Conservation (phyloP, 1,140 invertebrate species). For the Orussus abietinus region DNA sequence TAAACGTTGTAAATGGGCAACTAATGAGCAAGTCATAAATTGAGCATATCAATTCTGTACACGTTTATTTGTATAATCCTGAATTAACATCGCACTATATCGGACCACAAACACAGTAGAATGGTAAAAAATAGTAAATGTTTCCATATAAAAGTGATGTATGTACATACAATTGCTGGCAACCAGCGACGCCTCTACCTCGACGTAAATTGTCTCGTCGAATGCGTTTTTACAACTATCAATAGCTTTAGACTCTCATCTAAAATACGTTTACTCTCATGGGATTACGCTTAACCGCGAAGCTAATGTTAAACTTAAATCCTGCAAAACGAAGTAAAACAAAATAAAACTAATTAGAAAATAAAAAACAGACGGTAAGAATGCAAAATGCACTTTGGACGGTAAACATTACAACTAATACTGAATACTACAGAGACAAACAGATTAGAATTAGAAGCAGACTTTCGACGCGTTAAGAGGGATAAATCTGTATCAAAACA, state of each 20-base stretch:
- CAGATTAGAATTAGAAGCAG: too few species aligned
- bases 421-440: too few species aligned
- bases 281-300: too few species aligned
- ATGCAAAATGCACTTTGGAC: constrained; percentile 40
- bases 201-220: constrained; percentile 18
- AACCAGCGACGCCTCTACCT: background rate
- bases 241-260: constrained; percentile 16
- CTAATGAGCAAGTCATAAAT: background rate
- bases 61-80: constrained; percentile 5
- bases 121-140: constrained; percentile 19
- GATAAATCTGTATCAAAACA: too few species aligned
- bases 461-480: too few species aligned
- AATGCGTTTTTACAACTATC: constrained; percentile 19
- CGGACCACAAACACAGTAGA: constrained; percentile 19
- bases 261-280: constrained; percentile 5
- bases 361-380: constrained; percentile 23
- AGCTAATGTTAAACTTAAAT: constrained; percentile 13
- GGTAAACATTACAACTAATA: constrained; percentile 44
- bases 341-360: constrained; percentile 30
- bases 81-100: constrained; percentile 3
- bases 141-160: constrained; percentile 33
- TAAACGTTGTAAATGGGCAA: background rate
- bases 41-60: constrained; percentile 1
- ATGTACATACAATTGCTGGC: constrained; percentile 22
- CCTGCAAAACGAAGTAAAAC: constrained; percentile 23